Base-by-base conservation (phyloP, 2,888 invertebrate genomes). In the Pemphredon lugubris region DNA sequence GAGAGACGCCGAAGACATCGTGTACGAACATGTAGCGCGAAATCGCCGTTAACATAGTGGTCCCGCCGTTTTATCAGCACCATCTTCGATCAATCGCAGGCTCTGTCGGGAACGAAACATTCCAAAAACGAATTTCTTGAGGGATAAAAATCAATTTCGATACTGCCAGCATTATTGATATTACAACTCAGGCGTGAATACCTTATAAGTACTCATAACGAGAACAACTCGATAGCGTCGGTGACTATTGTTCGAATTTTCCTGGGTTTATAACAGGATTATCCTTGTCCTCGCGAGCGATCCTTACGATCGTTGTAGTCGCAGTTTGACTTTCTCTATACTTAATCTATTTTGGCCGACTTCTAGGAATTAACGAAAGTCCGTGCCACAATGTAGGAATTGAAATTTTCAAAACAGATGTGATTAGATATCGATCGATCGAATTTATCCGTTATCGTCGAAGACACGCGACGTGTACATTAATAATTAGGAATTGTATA, bases 91-190 rank as follows among this genome's bases (percentile, higher is more conserved):
- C n/a, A n/a, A n/a, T n/a, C n/a, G n/a, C n/a, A n/a, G n/a, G n/a
- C n/a, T 61, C 48, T 16, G 32, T 63, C 39, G 42, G 18, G 53
- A 34, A 57, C 48, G 40, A 73, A 73, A 73, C 73, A 73, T 74
- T 73, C 74, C 73, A 58, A 39, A n/a, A n/a, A 44, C 23, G 30
- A 54, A 39, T 58, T 37, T 34, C 7, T 48, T 60, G 20, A 47
- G 11, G 30, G 37, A 30, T 57, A 58, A 51, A 73, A 59, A 60
- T 45, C 23, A 54, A 11, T 63, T 44, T 63, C 63, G 53, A 73
- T 73, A 75, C 75, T 75, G 75, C 75, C 75, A 69, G 47, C 26
- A 50, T 45, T n/a, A 58, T 73, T 55, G 42, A 73, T 55, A 73
- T 45, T 59, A 47, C 4, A 11, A n/a, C 3, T 40, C 4, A 16